phyloP scores from a whole-genome alignment of 2,888 invertebrate genomes.

The Tetramorium bicarinatum region DNA sequence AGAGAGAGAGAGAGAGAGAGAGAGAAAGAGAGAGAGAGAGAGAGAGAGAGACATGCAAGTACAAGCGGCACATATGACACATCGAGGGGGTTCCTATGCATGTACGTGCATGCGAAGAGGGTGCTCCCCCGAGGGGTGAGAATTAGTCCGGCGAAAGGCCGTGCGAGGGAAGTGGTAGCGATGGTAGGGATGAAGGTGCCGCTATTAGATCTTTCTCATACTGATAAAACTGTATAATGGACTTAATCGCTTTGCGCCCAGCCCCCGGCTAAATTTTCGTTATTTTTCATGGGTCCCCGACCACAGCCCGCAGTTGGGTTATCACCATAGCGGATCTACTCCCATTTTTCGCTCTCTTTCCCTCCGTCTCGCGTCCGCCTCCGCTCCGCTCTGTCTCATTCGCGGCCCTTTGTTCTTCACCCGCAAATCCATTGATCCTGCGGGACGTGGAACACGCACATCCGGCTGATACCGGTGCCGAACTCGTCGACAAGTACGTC shows the following conservation, averaged over 20 bases:
- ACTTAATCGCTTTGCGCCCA: slow-evolving; percentile 84
- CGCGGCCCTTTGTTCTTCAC: slow-evolving; percentile 67
- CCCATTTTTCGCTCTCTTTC: slow-evolving; percentile 70
- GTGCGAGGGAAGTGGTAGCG: slow-evolving; percentile 62
- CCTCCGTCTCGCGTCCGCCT: slow-evolving; percentile 61
- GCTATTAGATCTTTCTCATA: slow-evolving; percentile 86
- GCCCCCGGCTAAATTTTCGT: slow-evolving; percentile 84
- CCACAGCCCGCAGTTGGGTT: slow-evolving; percentile 69
- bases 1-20: slow-evolving; percentile 66
- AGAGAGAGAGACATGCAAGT: slow-evolving; percentile 71
- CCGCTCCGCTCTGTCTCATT: slow-evolving; percentile 58
- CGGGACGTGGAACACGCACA: slow-evolving; percentile 72
- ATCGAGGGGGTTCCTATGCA: slow-evolving; percentile 63
- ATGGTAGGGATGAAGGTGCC: slow-evolving; percentile 66
- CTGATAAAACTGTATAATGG: slow-evolving; percentile 86
- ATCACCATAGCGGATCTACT: slow-evolving; percentile 82
- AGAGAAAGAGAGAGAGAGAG: slow-evolving; percentile 67
- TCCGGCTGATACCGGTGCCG: slow-evolving; percentile 60
- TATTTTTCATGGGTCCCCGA: slow-evolving; percentile 84
- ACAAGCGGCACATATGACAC: slow-evolving; percentile 84
- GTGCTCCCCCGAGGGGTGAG: slow-evolving; percentile 74
- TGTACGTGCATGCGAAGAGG: slow-evolving; percentile 59
- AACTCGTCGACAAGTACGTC: slow-evolving; percentile 42
- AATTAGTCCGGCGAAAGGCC: slow-evolving; percentile 76
- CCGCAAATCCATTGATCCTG: slow-evolving; percentile 75